Percentiles rank a stretch among this genome's conserved stretches.
Conservation (phyloP, 1,140 invertebrate species). For the Penaeus indicus region DNA sequence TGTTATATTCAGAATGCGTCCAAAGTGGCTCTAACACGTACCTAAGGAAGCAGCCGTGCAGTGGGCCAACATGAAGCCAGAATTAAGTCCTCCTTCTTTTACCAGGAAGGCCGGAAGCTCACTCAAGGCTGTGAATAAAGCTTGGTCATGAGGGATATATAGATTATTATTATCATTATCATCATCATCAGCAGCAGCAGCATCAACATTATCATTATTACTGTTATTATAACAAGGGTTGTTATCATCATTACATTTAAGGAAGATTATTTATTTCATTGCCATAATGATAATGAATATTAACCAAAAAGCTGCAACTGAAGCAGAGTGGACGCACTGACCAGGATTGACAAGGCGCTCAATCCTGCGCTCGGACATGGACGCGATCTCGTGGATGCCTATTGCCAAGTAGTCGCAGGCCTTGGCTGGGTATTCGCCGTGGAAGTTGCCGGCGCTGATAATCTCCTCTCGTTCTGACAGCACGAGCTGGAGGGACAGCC, state of each 20-base stretch:
- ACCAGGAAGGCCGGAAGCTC: slow-evolving; percentile 81
- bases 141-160: neutral
- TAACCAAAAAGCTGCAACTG: neutral
- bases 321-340: slow-evolving; percentile 67
- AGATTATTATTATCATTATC: no score
- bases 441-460: slow-evolving; percentile 81
- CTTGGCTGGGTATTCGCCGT: slow-evolving; percentile 84
- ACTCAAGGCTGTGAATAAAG: slow-evolving; percentile 73
- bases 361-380: slow-evolving; percentile 80
- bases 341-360: slow-evolving; percentile 81
- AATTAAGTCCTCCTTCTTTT: slow-evolving; percentile 81
- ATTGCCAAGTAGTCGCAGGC: slow-evolving; percentile 82
- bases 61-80: slow-evolving; percentile 84
- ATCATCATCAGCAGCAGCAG: no score
- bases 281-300: neutral
- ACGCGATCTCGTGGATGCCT: slow-evolving; percentile 80
- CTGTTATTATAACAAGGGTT: no score
- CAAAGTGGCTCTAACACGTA: slow-evolving; percentile 67
- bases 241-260: no score
- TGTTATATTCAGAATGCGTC: no score
- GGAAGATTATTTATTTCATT: no score
- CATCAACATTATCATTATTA: no score
- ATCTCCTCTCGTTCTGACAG: slow-evolving; percentile 80
- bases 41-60: slow-evolving; percentile 81
- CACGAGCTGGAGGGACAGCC: slow-evolving; percentile 74